Percentiles rank a stretch among this genome's conserved stretches.
Evolutionary conservation across 1,140 invertebrate genomes (phyloP).

Genomic region (Drosophila neocordata): DNA sequence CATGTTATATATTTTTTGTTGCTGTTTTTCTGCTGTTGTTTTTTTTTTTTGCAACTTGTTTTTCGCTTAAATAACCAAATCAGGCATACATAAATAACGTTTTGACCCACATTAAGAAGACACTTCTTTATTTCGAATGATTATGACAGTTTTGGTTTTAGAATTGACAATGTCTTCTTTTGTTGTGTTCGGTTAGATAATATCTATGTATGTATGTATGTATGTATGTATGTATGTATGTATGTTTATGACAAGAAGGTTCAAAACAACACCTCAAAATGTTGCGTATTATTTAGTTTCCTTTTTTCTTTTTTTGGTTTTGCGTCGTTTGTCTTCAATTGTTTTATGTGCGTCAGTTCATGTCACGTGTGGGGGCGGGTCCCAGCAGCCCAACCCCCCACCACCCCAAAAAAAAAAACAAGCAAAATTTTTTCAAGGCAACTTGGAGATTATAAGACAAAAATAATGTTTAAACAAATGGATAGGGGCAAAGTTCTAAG

Average conservation of each 20-base stretch:
- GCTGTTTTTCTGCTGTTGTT: no score
- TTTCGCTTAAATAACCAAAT: slow-evolving; percentile 40
- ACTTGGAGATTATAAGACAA: slow-evolving; percentile 49
- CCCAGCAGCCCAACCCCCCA: not conserved
- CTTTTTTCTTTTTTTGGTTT: not conserved
- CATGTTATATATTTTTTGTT: not conserved
- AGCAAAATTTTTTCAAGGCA: slow-evolving; percentile 44
- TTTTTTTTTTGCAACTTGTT: slow-evolving; percentile 46
- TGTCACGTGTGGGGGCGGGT: slow-evolving; percentile 54
- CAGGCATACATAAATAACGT: slow-evolving; percentile 35
- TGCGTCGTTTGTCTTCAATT: slow-evolving; percentile 34
- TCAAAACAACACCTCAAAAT: slow-evolving; percentile 22
- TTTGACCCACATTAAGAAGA: slow-evolving; percentile 55
- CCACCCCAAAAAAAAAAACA: slow-evolving; percentile 10
- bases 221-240: no score
- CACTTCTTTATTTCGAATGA: slow-evolving; percentile 17
- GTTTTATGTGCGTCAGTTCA: slow-evolving; percentile 52
- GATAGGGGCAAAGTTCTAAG: slow-evolving; percentile 13
- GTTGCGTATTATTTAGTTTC: slow-evolving; percentile 6
- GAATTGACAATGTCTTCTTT: slow-evolving; percentile 16
- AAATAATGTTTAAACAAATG: slow-evolving; percentile 43
- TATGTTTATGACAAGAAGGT: slow-evolving; percentile 31
- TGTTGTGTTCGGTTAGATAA: slow-evolving; percentile 33
- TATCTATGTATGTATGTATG: no score
- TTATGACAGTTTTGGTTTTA: slow-evolving; percentile 5